Percentiles rank a stretch among this genome's conserved stretches.
Evolutionary conservation across 2,888 invertebrate genomes (phyloP).

Genomic region (Eutolmus rufibarbis): DNA sequence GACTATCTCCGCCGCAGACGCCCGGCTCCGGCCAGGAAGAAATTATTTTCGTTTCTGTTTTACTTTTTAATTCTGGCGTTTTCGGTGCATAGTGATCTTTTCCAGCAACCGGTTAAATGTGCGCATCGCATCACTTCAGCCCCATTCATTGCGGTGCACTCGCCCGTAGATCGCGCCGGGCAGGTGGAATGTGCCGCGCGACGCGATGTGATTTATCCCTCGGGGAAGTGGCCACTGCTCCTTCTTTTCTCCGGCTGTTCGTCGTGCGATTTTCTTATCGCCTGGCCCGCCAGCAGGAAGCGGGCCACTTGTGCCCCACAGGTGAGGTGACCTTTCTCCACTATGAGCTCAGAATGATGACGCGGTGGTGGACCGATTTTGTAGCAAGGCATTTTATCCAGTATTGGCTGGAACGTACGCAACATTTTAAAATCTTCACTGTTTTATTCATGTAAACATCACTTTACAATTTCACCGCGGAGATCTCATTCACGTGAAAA

Average conservation of each 20-base stretch:
- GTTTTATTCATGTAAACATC: too few relatives aligned
- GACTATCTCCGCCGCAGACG: background rate
- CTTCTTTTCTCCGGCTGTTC: background rate
- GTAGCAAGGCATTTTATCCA: too few relatives aligned
- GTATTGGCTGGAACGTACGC: too few relatives aligned
- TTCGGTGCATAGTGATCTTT: background rate
- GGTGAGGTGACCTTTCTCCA: background rate
- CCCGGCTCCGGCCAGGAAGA: background rate
- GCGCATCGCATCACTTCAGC: background rate
- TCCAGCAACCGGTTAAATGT: background rate
- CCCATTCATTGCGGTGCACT: background rate
- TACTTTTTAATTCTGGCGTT: conserved; percentile 26
- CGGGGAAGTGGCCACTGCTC: background rate
- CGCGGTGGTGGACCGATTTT: too few relatives aligned
- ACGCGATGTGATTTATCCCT: background rate
- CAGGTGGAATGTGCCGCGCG: background rate
- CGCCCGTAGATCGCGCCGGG: background rate
- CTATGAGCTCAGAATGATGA: too few relatives aligned
- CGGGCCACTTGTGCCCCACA: background rate
- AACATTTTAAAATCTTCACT: too few relatives aligned
- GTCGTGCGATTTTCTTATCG: background rate
- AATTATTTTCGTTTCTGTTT: conserved; percentile 16
- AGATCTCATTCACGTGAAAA: too few relatives aligned
- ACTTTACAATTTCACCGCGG: too few relatives aligned
- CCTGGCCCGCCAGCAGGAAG: background rate